Evolutionary conservation across 2,797 vertebrate species (phyloP), one percentile per base, ranked within the genome.

Genomic region (Danio tinwini): DNA sequence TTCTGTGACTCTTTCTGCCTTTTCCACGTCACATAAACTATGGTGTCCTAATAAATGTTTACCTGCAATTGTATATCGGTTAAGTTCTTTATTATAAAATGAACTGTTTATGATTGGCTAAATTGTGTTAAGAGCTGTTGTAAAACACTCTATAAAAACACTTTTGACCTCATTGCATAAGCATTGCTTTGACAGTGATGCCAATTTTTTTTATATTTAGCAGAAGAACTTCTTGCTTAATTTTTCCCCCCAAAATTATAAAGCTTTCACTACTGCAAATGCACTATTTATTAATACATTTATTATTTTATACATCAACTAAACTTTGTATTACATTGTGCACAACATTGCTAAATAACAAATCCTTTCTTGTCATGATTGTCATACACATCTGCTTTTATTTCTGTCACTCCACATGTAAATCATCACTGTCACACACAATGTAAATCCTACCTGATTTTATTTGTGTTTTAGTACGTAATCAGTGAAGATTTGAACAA

Each of bases 401-500:
- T 64, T 63, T 64, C 44, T 14, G 3, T 62, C 42, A 13, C 3
- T 29, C 4, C 19, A 16, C 39, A 29, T 39, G 6, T n/a, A 29
- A 29, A 1, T 53, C 6, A 2, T 53, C 49, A 40, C 56, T 59
- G 21, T 59, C 12, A 37, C 17, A 8, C 67, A 29, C 14, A 44
- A 10, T 13, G 13, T 56, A 21, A 71, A 71, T 56, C 11, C 69
- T 55, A 8, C 7, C 3, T 62, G 56, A 13, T 29, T 53, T 52
- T 44, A 29, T 12, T 7, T 11, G 5, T 1, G 17, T 7, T 44
- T 72, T 29, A 53, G 12, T 61, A 49, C 63, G 11, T 45, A 55
- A 64, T 75, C 17, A 21, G 7, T 76, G 13, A 58, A 58, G 52
- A 8, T 58, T 21, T 40, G 21, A 77, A 68, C 39, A 7, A 39